Evolutionary conservation across 2,888 invertebrate genomes (phyloP).

Genomic region (Drosophila fulvimacula): DNA sequence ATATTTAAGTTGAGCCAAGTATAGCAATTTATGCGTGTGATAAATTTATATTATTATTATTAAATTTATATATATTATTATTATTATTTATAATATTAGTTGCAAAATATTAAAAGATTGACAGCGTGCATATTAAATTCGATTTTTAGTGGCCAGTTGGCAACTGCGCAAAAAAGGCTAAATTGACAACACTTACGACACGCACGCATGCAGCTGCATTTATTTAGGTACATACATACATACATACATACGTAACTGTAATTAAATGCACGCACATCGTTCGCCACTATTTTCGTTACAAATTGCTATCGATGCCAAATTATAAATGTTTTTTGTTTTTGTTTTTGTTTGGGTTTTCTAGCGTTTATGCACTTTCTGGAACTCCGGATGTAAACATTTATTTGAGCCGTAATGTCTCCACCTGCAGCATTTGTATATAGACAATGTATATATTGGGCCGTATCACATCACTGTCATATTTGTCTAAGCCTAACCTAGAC

Average conservation of each 20-base stretch:
- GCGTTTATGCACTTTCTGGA: background rate
- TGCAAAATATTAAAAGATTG: background rate
- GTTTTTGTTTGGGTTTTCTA: background rate
- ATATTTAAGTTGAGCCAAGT: background rate
- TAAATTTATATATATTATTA: too few relatives aligned
- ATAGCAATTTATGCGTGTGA: background rate
- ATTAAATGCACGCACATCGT: constrained; percentile 38
- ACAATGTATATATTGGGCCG: constrained; percentile 31
- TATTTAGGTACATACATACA: too few relatives aligned
- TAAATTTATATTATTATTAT: too few relatives aligned
- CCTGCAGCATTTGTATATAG: constrained; percentile 4
- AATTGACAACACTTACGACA: background rate
- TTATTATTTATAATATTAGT: background rate
- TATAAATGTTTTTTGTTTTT: background rate
- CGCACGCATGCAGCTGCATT: background rate
- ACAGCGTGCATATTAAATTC: background rate
- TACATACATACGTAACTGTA: constrained; percentile 22
- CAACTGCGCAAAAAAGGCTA: constrained; percentile 1
- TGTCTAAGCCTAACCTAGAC: constrained; percentile 92
- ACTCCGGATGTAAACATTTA: constrained; percentile 5
- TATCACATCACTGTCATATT: constrained; percentile 89
- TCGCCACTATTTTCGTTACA: constrained; percentile 6
- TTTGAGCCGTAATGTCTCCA: too few relatives aligned
- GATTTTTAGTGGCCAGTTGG: background rate
- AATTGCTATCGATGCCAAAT: constrained; percentile 6